Conservation (phyloP, 2,888 invertebrate genomes). For the Altica lythri region DNA sequence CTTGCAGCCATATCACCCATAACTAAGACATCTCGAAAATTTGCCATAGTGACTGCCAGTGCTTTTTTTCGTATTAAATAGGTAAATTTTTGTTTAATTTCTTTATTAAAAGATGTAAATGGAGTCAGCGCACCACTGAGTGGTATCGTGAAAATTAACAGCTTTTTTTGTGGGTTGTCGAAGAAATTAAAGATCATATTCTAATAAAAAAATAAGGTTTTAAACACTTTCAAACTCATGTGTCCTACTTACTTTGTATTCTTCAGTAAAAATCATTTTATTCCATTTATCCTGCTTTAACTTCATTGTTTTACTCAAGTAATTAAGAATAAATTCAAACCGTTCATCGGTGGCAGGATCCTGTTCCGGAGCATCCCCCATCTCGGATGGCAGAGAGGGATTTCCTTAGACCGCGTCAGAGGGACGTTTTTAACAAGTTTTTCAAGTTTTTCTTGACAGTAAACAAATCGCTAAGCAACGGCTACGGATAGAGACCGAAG, state of each 20-base stretch:
- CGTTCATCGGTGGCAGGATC: no score
- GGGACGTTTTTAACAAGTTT: no score
- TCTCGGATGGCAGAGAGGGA: no score
- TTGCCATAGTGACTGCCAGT: conserved; percentile 66
- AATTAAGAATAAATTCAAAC: conserved; percentile 79
- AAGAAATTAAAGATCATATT: conserved; percentile 62
- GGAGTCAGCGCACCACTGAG: conserved; percentile 69
- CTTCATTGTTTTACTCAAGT: conserved; percentile 72
- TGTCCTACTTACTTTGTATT: conserved; percentile 64
- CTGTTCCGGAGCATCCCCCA: conserved; percentile 53
- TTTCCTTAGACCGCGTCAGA: conserved; percentile 45
- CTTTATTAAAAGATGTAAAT: conserved; percentile 64
- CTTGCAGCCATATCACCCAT: conserved; percentile 75
- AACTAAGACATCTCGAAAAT: conserved; percentile 61
- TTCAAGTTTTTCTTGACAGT: conserved; percentile 29
- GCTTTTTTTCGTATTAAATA: conserved; percentile 77
- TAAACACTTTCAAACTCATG: not conserved
- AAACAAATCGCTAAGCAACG: conserved; percentile 47
- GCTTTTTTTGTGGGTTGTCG: conserved; percentile 55
- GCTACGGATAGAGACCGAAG: conserved; percentile 10
- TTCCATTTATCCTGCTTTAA: conserved; percentile 87
- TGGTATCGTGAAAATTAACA: conserved; percentile 67
- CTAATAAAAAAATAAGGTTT: conserved; percentile 49
- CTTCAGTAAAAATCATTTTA: conserved; percentile 76
- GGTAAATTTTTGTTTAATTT: conserved; percentile 68